Evolutionary conservation across 2,113 vertebrate genomes (phyloP).

Genomic region (Phoenicopterus ruber): DNA sequence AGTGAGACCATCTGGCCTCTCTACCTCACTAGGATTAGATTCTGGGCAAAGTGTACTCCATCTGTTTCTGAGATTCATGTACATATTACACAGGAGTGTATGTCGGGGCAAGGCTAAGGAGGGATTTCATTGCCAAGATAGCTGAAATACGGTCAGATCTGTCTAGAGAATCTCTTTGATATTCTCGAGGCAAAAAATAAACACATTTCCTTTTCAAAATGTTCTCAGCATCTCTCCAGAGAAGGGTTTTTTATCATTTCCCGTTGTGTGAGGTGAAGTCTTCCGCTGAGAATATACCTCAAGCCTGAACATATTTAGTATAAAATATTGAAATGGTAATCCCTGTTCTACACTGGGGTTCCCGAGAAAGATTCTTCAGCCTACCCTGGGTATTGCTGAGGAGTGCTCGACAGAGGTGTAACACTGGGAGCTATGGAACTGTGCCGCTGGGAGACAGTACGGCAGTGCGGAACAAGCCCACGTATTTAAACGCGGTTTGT

Average conservation of each 20-base stretch:
- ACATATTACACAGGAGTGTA: neutral
- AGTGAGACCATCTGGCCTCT: conserved; percentile 66
- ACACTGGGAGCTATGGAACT: neutral
- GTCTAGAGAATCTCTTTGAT: neutral
- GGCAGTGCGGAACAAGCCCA: neutral
- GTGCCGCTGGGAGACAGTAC: neutral
- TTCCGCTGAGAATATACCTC: neutral
- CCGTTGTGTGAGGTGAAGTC: neutral
- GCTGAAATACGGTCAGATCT: neutral
- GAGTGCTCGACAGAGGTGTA: neutral
- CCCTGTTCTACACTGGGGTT: neutral
- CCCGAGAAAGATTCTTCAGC: neutral
- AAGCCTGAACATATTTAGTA: neutral
- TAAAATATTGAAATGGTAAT: neutral
- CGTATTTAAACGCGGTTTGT: neutral
- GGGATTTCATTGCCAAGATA: neutral
- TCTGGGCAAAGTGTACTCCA: conserved; percentile 43
- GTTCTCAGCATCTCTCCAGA: neutral
- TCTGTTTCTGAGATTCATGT: conserved; percentile 64
- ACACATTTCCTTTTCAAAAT: neutral
- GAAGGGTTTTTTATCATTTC: neutral
- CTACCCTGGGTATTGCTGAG: neutral
- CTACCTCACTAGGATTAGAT: conserved; percentile 51
- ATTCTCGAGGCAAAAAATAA: neutral
- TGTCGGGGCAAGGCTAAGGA: neutral